Percentiles rank a stretch among this genome's conserved stretches.
phyloP scores from a whole-genome alignment of 2,113 vertebrate species.

The Actinemys pallida region DNA sequence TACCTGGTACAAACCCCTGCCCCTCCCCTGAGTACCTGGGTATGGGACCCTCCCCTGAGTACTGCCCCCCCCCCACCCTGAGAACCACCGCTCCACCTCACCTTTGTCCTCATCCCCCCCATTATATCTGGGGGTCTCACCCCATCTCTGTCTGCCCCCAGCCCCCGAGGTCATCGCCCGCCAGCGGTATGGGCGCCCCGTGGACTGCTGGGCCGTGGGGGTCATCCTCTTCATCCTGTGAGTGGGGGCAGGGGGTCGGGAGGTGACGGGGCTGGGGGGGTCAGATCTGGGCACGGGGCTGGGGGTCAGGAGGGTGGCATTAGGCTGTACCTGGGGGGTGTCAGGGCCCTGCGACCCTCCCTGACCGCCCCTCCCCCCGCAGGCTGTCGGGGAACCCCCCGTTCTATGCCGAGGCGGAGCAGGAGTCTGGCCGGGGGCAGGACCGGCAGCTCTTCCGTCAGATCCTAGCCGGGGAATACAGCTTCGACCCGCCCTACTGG shows the following conservation, averaged over 20 bases:
- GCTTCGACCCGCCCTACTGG: constrained; percentile 90
- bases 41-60: not conserved
- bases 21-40: too few relatives aligned
- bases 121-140: not conserved
- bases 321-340: not conserved
- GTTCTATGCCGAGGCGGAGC: constrained; percentile 88
- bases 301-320: too few relatives aligned
- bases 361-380: not conserved
- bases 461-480: constrained; percentile 87
- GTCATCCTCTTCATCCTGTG: constrained; percentile 90
- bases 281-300: not conserved
- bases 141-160: constrained; percentile 26
- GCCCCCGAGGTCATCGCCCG: constrained; percentile 89
- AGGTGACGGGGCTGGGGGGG: not conserved
- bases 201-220: constrained; percentile 90
- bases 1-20: too few relatives aligned
- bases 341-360: not conserved
- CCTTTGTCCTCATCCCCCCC: not conserved
- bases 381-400: constrained; percentile 88
- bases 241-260: constrained; percentile 59
- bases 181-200: constrained; percentile 86
- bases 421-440: constrained; percentile 86
- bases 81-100: not conserved
- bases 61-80: not conserved
- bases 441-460: constrained; percentile 89